Evolutionary conservation across 2,888 invertebrate species (phyloP), one percentile per base, ranked within the genome.

Genomic region (Elmis aenea): DNA sequence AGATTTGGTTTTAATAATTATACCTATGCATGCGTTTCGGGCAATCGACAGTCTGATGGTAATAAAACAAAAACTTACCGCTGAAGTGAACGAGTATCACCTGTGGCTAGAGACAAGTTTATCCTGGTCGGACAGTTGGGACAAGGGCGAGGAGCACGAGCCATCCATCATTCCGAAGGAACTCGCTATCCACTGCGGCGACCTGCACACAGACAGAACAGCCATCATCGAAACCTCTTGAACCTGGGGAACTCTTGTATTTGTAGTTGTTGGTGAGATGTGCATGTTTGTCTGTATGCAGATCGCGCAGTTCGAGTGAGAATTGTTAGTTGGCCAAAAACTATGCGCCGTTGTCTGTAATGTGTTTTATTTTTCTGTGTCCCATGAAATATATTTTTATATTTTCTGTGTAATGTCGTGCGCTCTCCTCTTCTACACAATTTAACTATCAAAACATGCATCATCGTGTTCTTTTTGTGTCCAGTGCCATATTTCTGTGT

Each of bases 201-300:
- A 70, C 73, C 73, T 74, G 73, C 73, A 73, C 72, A 74, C 74
- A 74, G 73, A 73, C 73, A 74, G 70, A 71, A 72, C 72, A 73
- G 68, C 72, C 71, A 70, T 65, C 36, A 36, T 67, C 64, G 61
- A 59, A 59, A 54, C 52, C 50, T 53, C 51, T 51, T 46, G 46
- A 37, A 44, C 36, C 40, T 45, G 42, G 38, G 24, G 48, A 46
- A 42, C 42, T 48, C 48, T 50, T 46, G 46, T 44, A 46, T 50
- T 38, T 28, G 34, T 29, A 40, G 33, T 37, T 42, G 35, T 42
- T 65, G 66, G 64, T 67, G 68, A n/a, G n/a, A 69, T 69, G 69
- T 69, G 68, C 64, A 68, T 69, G 64, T 65, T 64, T 66, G 65
- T 66, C 67, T 66, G 64, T 66, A 65, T 65, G 65, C 66, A 66